phyloP scores from a whole-genome alignment of 2,888 invertebrate species.

The Crocallis elinguaria region DNA sequence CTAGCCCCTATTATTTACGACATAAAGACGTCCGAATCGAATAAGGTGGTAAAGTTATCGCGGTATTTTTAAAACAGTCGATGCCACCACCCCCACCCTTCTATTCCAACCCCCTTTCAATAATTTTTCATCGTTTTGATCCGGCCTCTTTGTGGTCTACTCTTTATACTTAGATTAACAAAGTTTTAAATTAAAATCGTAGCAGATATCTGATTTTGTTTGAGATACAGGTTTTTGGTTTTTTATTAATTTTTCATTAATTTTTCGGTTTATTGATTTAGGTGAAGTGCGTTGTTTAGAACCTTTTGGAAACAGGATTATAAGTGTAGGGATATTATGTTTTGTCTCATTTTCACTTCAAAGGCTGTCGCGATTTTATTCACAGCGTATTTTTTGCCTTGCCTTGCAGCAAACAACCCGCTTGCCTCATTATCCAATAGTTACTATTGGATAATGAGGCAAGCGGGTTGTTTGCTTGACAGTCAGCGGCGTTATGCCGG shows the following conservation, averaged over 20 bases:
- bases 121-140: conserved; percentile 85
- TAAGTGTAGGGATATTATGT: background rate
- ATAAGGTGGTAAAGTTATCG: conserved; percentile 44
- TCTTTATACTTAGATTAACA: conserved; percentile 83
- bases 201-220: conserved; percentile 68
- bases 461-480: no score
- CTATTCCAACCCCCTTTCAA: conserved; percentile 77
- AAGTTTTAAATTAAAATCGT: conserved; percentile 83
- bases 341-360: no score
- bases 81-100: conserved; percentile 65
- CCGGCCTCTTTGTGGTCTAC: conserved; percentile 78
- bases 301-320: background rate
- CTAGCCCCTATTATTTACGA: conserved; percentile 29
- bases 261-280: conserved; percentile 41
- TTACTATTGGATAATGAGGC: no score
- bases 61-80: conserved; percentile 73
- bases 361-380: no score
- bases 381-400: no score
- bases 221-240: conserved; percentile 46
- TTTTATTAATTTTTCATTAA: no score
- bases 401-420: no score
- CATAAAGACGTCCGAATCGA: conserved; percentile 32
- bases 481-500: no score
- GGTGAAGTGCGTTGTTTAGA: conserved; percentile 14
- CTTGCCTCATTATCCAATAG: no score